These are phyloP conservation scores for Neolamprologus tretocephalus DNA, from an alignment of 2,113 vertebrate genomes.

Conservation along the genomic window DNA sequence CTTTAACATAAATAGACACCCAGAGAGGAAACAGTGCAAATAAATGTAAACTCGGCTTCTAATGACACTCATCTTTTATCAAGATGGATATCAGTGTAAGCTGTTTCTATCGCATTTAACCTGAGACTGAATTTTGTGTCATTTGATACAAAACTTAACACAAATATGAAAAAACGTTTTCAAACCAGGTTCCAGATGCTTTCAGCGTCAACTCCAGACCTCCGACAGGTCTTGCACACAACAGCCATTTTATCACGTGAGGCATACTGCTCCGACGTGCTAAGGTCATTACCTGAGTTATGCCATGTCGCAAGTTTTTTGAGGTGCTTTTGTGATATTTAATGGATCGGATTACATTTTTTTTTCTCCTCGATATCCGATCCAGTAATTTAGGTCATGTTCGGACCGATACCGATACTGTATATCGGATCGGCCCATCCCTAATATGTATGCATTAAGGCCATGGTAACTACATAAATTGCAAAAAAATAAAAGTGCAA, in stretches of 20 bases:
- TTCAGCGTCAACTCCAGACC: background rate
- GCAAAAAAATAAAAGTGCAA: background rate
- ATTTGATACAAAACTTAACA: background rate
- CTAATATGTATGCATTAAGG: background rate
- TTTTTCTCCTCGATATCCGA: background rate
- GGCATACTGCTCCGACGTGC: fast-evolving
- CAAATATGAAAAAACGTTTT: background rate
- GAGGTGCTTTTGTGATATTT: background rate
- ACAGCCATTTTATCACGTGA: background rate
- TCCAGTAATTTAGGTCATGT: background rate
- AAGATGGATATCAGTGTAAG: background rate
- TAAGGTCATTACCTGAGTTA: background rate
- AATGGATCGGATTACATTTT: background rate
- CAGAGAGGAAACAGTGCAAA: background rate
- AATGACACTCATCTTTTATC: background rate
- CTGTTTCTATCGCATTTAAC: background rate
- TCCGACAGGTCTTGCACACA: fast-evolving
- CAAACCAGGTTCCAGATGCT: background rate
- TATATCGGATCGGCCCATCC: background rate
- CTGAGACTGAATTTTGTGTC: background rate
- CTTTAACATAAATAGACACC: background rate
- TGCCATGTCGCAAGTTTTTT: background rate
- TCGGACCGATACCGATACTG: fast-evolving
- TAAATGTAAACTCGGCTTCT: background rate
- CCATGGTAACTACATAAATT: background rate